A percentile compares a stretch with the other conserved stretches of the same genome.
phyloP scores from a whole-genome alignment of 2,797 vertebrate species.

The Peromyscus nudipes region DNA sequence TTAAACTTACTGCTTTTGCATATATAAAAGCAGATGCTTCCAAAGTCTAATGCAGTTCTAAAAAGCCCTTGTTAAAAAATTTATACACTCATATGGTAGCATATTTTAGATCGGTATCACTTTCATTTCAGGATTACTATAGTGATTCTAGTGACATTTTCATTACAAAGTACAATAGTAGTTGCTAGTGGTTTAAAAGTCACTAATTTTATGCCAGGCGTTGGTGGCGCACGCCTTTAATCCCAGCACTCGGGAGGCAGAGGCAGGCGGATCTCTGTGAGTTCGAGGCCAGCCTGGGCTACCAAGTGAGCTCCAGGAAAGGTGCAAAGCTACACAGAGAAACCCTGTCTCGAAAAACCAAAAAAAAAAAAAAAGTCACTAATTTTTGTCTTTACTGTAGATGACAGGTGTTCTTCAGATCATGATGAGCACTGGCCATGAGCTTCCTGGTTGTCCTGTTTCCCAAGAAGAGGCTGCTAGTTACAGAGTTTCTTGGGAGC shows the following conservation, averaged over 20 bases:
- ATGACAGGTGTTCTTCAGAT: neutral
- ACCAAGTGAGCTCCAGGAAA: too few species aligned
- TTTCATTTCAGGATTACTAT: conserved; percentile 50
- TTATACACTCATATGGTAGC: conserved; percentile 22
- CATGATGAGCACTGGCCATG: neutral
- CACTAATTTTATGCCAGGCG: too few species aligned
- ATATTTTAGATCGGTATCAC: neutral
- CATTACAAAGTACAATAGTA: conserved; percentile 5
- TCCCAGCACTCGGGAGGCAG: too few species aligned
- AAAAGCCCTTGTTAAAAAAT: neutral
- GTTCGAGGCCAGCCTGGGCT: too few species aligned
- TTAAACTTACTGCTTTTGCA: neutral
- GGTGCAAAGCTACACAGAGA: too few species aligned
- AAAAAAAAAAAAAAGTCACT: too few species aligned
- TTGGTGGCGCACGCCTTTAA: too few species aligned
- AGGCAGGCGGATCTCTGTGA: too few species aligned
- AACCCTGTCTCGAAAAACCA: too few species aligned
- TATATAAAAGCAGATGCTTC: neutral
- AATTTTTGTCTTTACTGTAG: neutral
- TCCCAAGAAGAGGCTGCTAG: neutral
- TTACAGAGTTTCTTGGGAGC: neutral
- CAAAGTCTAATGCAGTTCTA: neutral
- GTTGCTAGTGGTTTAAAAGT: conserved; percentile 32
- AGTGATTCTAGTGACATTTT: conserved; percentile 37
- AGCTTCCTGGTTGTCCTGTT: conserved; percentile 17